Percentiles rank a stretch among this genome's conserved stretches.
These are phyloP conservation scores for Sebastes elongatus DNA, from an alignment of 2,797 vertebrate genomes.

Conservation along the genomic window DNA sequence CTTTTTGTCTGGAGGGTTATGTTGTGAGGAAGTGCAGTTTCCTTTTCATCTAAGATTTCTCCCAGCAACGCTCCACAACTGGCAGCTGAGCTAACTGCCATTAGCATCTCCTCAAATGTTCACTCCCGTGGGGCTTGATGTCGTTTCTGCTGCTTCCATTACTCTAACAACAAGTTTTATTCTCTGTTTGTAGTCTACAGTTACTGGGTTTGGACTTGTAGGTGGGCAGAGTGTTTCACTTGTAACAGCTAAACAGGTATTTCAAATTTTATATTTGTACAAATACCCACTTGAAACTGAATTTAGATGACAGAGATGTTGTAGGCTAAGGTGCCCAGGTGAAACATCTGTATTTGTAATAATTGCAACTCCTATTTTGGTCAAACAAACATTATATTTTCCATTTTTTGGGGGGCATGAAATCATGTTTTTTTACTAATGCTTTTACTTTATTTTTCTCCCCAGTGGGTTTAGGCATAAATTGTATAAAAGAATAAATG, in stretches of 20 bases:
- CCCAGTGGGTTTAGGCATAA: not conserved
- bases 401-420: not conserved
- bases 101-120: constrained; percentile 10
- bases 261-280: not conserved
- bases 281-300: not conserved
- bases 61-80: not conserved
- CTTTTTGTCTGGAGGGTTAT: constrained; percentile 10
- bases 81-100: constrained; percentile 17
- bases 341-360: not conserved
- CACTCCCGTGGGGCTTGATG: not conserved
- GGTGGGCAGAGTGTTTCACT: not conserved
- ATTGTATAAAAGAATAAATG: not conserved
- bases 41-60: constrained; percentile 5
- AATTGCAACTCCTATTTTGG: not conserved
- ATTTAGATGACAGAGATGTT: not conserved
- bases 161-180: not conserved
- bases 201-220: not conserved
- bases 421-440: not conserved
- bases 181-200: not conserved
- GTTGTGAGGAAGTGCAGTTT: constrained; percentile 6
- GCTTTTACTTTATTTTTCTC: not conserved
- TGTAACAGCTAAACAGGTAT: not conserved
- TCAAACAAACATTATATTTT: not conserved
- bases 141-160: constrained; percentile 4
- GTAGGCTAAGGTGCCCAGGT: not conserved